Evolutionary conservation across 1,140 invertebrate genomes (phyloP).

Genomic region (Lysiphlebus fabarum): DNA sequence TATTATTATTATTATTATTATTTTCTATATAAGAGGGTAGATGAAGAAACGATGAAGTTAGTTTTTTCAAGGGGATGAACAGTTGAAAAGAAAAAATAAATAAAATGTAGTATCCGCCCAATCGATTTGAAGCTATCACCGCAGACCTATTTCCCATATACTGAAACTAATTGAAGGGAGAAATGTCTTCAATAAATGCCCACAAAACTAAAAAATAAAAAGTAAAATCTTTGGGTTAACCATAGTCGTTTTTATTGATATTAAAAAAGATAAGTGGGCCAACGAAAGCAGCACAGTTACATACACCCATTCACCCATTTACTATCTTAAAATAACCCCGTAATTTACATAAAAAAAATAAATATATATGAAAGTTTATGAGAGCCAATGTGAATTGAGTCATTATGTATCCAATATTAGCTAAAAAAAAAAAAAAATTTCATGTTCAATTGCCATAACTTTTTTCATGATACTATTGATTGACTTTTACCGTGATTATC

Average conservation of each 20-base stretch:
- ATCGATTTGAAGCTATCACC: slow-evolving; percentile 1
- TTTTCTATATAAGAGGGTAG: no score
- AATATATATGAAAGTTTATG: neutral
- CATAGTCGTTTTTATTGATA: slow-evolving; percentile 4
- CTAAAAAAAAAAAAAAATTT: no score
- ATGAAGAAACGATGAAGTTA: no score
- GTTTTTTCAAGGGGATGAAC: neutral
- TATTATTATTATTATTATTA: no score
- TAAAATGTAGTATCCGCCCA: slow-evolving; percentile 13
- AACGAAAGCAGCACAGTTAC: neutral
- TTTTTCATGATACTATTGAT: no score
- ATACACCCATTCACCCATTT: no score
- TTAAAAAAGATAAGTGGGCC: slow-evolving; percentile 1
- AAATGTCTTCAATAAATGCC: slow-evolving; percentile 6
- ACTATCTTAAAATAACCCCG: no score
- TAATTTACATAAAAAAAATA: neutral
- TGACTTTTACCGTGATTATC: no score
- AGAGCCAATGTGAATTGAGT: slow-evolving; percentile 1
- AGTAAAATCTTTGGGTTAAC: neutral
- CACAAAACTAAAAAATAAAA: neutral
- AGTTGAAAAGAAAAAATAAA: neutral
- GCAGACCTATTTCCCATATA: neutral
- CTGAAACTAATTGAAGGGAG: slow-evolving; percentile 1
- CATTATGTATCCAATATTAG: no score
- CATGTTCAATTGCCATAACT: no score